phyloP scores from a whole-genome alignment of 2,888 invertebrate species.

The Tetheella fluctuosa region DNA sequence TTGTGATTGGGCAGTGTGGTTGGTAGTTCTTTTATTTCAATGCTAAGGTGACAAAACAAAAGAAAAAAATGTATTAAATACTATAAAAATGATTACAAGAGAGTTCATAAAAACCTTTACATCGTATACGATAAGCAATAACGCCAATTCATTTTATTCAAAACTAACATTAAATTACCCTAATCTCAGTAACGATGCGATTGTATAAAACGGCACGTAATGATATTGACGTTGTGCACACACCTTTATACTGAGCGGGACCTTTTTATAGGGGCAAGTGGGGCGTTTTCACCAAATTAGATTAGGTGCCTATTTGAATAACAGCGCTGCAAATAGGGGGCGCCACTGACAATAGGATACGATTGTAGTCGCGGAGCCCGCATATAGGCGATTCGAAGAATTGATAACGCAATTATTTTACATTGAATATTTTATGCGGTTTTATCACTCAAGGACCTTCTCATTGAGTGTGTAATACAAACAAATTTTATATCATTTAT shows the following conservation, averaged over 20 bases:
- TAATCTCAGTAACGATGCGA: constrained; percentile 5
- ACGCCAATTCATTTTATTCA: not conserved
- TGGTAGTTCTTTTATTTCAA: too few relatives aligned
- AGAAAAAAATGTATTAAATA: too few relatives aligned
- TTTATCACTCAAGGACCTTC: too few relatives aligned
- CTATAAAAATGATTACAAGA: too few relatives aligned
- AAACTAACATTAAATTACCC: not conserved
- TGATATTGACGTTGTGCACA: constrained; percentile 20
- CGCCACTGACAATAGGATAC: constrained; percentile 27
- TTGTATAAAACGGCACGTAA: constrained; percentile 15
- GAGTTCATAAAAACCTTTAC: too few relatives aligned
- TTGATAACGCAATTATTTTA: not conserved
- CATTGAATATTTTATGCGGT: not conserved
- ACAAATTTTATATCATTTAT: too few relatives aligned
- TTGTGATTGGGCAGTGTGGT: too few relatives aligned
- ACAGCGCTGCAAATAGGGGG: constrained; percentile 32
- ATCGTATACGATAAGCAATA: too few relatives aligned
- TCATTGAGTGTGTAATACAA: too few relatives aligned
- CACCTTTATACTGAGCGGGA: constrained; percentile 29
- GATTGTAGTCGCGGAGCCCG: constrained; percentile 3
- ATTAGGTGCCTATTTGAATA: constrained; percentile 51
- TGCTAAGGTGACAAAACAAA: too few relatives aligned
- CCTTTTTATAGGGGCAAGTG: constrained; percentile 27
- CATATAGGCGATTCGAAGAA: not conserved
- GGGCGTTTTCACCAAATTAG: constrained; percentile 34